Base-by-base conservation (phyloP, 2,797 vertebrate species). In the Capromys pilorides region DNA sequence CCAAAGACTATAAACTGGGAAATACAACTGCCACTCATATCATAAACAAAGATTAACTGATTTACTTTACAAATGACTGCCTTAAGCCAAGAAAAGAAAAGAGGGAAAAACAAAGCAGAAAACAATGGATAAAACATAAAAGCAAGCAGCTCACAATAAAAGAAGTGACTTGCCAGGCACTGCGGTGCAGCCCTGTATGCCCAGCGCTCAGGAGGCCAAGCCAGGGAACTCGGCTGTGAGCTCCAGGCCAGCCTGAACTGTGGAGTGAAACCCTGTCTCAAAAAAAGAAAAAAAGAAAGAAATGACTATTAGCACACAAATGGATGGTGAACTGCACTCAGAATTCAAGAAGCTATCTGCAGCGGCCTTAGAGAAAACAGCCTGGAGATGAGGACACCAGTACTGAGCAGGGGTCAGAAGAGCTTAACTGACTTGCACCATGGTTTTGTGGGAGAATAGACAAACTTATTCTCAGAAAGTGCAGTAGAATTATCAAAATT, bases 11-110 rank as follows among this genome's bases (percentile, higher is more conserved):
- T 41, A 77, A 93, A 66, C 19, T 19, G 51, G 62, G 31, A 86
- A 88, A 41, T 64, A 33, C 33, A 80, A 71, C 49, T 75, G 84
- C 36, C 61, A 80, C 11, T 62, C n/a, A 64, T 67, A 36, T 62
- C 4, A 2, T 1, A 73, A 51, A 45, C 13, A 66, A 67, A 93
- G 6, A 75, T 19, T 75, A 12, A 83, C 36, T 83, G 71, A 88
- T 79, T 91, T 79, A 54, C 67, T 91, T 67, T 91, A 93, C 66
- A 45, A 94, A 81, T 49, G 93, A 36, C 16, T 57, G 0, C 66
- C 36, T 6, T 64, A 41, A 93, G 26, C 51, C 64, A 33, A 83
- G 12, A 26, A 31, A 26, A 28, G 13, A 18, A 69, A 86, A 51
- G 66, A 73, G 7, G 21, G 49, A 21, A 85, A 91, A 93, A 45